Evolutionary conservation across 1,140 invertebrate genomes (phyloP).

Genomic region (Meteorus sp.): DNA sequence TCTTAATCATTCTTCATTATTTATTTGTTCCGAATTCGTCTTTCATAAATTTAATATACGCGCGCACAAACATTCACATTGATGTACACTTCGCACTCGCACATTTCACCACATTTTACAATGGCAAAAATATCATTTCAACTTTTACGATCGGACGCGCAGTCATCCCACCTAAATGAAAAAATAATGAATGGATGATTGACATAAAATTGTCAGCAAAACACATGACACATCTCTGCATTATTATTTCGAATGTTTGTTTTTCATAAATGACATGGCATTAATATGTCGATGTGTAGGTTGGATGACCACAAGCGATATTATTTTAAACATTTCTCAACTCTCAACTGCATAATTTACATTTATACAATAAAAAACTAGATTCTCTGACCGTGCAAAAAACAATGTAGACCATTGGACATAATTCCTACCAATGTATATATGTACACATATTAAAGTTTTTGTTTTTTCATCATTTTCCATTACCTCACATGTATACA

Average conservation of each 20-base stretch:
- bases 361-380: constrained; percentile 52
- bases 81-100: too few relatives aligned
- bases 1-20: too few relatives aligned
- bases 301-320: constrained; percentile 39
- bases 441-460: constrained; percentile 30
- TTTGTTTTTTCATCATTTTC: constrained; percentile 35
- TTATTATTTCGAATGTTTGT: too few relatives aligned
- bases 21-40: too few relatives aligned
- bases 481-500: constrained; percentile 37
- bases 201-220: too few relatives aligned
- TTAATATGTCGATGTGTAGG: constrained; percentile 19
- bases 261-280: neutral
- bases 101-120: too few relatives aligned
- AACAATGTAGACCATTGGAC: constrained; percentile 43
- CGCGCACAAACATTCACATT: too few relatives aligned
- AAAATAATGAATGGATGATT: constrained; percentile 7
- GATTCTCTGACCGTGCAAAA: constrained; percentile 46
- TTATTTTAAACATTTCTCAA: constrained; percentile 33
- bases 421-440: constrained; percentile 19
- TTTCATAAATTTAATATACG: too few relatives aligned
- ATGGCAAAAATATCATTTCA: constrained; percentile 24
- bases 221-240: too few relatives aligned
- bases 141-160: neutral
- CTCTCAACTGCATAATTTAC: constrained; percentile 41
- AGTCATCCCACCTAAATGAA: constrained; percentile 18